A percentile compares a stretch with the other conserved stretches of the same genome.
These are phyloP conservation scores for Melanerpes aurifrons DNA, from an alignment of 2,113 vertebrate species.

Conservation along the genomic window DNA sequence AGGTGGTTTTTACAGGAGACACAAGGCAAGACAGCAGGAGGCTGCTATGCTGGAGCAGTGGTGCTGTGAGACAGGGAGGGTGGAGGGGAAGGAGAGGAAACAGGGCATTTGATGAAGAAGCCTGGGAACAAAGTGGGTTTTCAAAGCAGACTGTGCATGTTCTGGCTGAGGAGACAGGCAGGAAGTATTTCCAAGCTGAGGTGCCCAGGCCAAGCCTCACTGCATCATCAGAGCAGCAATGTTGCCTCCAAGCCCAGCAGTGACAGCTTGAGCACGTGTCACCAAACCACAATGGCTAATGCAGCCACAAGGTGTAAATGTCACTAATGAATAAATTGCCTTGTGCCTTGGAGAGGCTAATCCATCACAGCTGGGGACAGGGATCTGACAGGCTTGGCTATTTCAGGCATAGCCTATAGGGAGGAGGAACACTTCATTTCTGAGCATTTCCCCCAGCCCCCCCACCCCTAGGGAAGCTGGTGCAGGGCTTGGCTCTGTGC, in stretches of 20 bases:
- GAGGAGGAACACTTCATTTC: background rate
- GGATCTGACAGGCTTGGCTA: conserved; percentile 47
- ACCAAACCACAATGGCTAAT: background rate
- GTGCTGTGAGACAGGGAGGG: background rate
- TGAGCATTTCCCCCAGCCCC: background rate
- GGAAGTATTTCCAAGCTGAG: background rate
- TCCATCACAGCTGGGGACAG: background rate
- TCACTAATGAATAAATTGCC: conserved; percentile 70
- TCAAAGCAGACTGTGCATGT: background rate
- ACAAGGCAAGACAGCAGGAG: background rate
- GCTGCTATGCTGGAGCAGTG: rapidly evolving
- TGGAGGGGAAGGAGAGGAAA: rapidly evolving
- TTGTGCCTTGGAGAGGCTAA: conserved; percentile 42
- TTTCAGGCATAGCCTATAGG: conserved; percentile 36
- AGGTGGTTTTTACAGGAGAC: background rate
- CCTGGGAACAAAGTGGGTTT: rapidly evolving
- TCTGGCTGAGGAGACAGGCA: background rate
- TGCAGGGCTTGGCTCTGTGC: background rate
- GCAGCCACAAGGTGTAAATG: conserved; percentile 68
- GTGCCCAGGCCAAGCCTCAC: background rate
- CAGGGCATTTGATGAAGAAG: background rate
- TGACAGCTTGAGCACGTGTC: conserved; percentile 38
- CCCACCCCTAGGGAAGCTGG: background rate
- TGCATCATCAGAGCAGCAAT: background rate
- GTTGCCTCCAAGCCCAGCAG: conserved; percentile 5